Evolutionary conservation across 2,888 invertebrate genomes (phyloP).

Genomic region (Neoitamus cyanurus): DNA sequence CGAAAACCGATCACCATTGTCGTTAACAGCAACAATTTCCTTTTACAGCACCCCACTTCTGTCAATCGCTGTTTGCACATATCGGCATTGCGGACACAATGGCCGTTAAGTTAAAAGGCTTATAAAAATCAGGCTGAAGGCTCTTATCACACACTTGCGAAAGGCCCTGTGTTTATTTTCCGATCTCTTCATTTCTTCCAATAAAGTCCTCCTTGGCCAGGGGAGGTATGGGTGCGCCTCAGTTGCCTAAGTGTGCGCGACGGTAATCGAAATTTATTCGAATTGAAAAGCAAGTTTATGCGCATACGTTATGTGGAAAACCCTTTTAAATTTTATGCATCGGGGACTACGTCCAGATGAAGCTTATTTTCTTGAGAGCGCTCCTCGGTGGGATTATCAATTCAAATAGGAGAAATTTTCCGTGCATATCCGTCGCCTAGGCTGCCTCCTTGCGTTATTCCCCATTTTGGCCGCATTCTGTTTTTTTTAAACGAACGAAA

Average conservation of each 20-base stretch:
- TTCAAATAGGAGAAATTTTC: constrained; percentile 12
- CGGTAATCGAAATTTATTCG: constrained; percentile 29
- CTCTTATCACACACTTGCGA: not conserved
- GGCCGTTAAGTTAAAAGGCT: not conserved
- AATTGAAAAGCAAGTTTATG: constrained; percentile 7
- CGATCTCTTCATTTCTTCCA: not conserved
- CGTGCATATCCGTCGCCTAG: not conserved
- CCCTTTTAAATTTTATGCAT: constrained; percentile 33
- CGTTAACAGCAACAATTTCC: not conserved
- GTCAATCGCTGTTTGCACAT: not conserved
- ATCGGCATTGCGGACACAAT: not conserved
- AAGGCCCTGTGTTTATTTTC: not conserved
- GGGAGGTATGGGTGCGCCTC: not conserved
- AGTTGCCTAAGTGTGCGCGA: not conserved
- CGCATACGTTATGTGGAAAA: constrained; percentile 13
- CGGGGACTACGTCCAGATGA: not conserved
- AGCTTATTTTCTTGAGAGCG: not conserved
- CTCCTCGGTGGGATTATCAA: constrained; percentile 13
- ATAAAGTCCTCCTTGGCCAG: not conserved
- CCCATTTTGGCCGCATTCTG: not conserved
- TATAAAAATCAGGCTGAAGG: not conserved
- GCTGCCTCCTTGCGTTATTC: not conserved
- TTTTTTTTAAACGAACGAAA: not conserved
- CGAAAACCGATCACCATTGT: not conserved
- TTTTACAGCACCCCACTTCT: not conserved